phyloP scores from a whole-genome alignment of 2,113 vertebrate species.

The Myotis brandtii region DNA sequence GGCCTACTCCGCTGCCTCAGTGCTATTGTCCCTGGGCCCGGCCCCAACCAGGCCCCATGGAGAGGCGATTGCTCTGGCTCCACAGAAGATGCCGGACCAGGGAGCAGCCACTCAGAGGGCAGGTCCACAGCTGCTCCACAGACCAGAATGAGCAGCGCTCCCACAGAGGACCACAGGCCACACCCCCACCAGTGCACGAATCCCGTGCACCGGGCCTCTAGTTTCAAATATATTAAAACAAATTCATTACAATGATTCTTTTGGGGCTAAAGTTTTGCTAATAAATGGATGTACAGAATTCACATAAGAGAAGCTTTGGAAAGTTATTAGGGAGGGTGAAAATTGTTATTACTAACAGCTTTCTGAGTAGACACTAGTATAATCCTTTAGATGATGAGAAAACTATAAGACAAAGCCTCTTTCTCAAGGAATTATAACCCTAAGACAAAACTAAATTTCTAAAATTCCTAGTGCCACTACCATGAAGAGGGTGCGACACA shows the following conservation, averaged over 20 bases:
- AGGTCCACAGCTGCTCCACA: too few species aligned
- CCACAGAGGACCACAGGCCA: too few species aligned
- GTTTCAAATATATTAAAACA: constrained; percentile 21
- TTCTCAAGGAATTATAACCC: neutral
- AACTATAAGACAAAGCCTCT: neutral
- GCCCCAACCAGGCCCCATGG: too few species aligned
- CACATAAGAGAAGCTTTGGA: neutral
- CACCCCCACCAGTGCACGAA: too few species aligned
- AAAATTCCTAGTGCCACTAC: neutral
- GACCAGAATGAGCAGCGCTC: too few species aligned
- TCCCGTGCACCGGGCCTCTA: too few species aligned
- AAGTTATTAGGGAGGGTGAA: neutral
- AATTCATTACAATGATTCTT: neutral
- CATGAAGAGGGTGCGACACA: neutral
- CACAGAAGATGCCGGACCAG: too few species aligned
- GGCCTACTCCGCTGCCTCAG: too few species aligned
- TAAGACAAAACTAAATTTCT: neutral
- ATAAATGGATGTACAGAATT: neutral
- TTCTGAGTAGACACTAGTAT: neutral
- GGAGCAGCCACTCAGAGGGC: too few species aligned
- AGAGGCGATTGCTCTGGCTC: too few species aligned
- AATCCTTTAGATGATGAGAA: neutral
- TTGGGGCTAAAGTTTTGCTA: neutral
- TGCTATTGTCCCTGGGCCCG: too few species aligned
- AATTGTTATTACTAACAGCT: neutral